These are phyloP conservation scores for Eudorcas thomsonii DNA, from an alignment of 2,113 vertebrate species.

Conservation along the genomic window DNA sequence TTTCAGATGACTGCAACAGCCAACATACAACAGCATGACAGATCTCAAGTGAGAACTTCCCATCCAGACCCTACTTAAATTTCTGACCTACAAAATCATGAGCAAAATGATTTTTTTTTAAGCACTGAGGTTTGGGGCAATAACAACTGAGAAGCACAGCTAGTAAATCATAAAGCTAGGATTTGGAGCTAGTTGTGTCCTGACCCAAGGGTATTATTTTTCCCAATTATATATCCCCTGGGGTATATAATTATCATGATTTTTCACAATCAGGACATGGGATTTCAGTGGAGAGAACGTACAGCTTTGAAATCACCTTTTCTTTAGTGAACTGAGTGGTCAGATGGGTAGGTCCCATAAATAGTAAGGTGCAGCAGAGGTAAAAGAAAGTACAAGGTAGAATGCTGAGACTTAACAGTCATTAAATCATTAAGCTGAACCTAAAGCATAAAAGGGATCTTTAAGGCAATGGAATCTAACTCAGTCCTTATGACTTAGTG, in stretches of 20 bases:
- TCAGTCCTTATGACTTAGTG: not conserved
- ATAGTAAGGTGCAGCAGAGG: not conserved
- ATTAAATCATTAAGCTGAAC: not conserved
- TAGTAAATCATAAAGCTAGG: not conserved
- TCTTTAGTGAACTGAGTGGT: not conserved
- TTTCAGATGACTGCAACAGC: not conserved
- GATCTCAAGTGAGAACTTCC: not conserved
- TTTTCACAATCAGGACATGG: not conserved
- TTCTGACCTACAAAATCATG: not conserved
- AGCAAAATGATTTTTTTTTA: not conserved
- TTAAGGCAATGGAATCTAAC: not conserved
- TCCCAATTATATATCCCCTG: not conserved
- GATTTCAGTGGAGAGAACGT: not conserved
- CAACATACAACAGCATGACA: not conserved
- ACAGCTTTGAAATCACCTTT: not conserved
- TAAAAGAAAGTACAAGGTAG: not conserved
- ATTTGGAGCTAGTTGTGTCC: not conserved
- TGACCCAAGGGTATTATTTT: not conserved
- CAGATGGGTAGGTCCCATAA: not conserved
- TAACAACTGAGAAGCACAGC: not conserved
- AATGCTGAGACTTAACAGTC: not conserved
- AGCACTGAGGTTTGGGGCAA: not conserved
- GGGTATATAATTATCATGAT: not conserved
- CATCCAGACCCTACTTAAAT: not conserved
- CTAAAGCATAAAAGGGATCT: not conserved